Evolutionary conservation across 2,797 vertebrate species (phyloP), one percentile per base, ranked within the genome.

Genomic region (Tiaroga cobitis): DNA sequence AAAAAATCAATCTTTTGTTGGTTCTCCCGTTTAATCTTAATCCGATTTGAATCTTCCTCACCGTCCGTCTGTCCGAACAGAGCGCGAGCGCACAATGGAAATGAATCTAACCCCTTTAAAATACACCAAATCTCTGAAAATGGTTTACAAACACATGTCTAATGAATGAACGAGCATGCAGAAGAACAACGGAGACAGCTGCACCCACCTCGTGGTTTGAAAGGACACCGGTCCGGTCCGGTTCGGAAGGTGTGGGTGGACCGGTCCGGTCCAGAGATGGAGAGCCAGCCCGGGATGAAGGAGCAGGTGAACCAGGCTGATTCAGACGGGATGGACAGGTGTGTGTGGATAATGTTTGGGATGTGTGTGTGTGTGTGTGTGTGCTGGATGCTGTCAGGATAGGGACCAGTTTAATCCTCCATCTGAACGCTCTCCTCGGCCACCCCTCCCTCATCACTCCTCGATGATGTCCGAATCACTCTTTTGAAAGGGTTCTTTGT

Each of bases 371-470:
- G n/a, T 10, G 85, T 56, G 54, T n/a, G 91, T 93, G 86, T 84
- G n/a, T 84, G 89, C 92, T 95, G 93, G 94, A 95, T 94, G 94
- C 94, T 96, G 94, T 95, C 94, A 95, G 94, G 92, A 90, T 79
- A 88, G 93, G 93, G 93, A 91, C 92, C 91, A 80, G 84, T 74
- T 88, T 95, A 95, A 95, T 95, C 95, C 94, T 76, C 90, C 91
- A 90, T 92, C 92, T 92, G 90, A 92, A 92, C 93, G 92, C 93
- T 87, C 88, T 91, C 91, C 88, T 78, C 49, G 67, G 51, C 85
- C 75, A 83, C 85, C 88, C 85, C 72, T 84, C 73, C 81, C 79
- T 86, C 80, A 13, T 39, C 19, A 2, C 41, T 37, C 10, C 41
- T 73, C 80, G 56, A 7, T 11, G 74, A 80, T 85, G 83, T 82